Evolutionary conservation across 2,888 invertebrate species (phyloP), one percentile per base, ranked within the genome.

Genomic region (Mellilla xanthometata): DNA sequence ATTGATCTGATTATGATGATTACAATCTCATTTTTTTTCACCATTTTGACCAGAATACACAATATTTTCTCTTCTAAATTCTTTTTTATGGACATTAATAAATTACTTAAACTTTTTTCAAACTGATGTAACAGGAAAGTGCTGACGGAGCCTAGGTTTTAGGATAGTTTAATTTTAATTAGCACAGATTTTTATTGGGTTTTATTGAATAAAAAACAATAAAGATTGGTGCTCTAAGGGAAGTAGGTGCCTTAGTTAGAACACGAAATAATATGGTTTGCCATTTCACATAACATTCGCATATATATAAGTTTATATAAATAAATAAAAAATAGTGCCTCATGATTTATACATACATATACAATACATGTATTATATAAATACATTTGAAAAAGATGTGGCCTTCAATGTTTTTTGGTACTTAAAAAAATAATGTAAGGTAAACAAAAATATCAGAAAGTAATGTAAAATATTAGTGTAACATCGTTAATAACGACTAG

Each of bases 341-440:
- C 65, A 65, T 61, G 72, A 71, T 63, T 63, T 73, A 71, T 19
- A 19, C 65, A 65, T 62, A 70, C 69, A 52, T 54, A 60, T 58
- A 63, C 66, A 65, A 72, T n/a, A n/a, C n/a, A n/a, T n/a, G n/a
- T n/a, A n/a, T n/a, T n/a, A n/a, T n/a, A n/a, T n/a, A n/a, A n/a
- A n/a, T n/a, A n/a, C n/a, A 65, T 54, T 52, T 50, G 43, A 6
- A 19, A 19, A 19, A 6, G 6, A 15, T 39, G 24, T 39, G 38
- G 27, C 67, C 72, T 83, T 83, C 56, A 60, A 71, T 60, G 56
- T 78, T 81, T 83, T 81, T 73, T 32, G 24, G n/a, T n/a, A n/a
- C n/a, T n/a, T 36, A 38, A 42, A 26, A 66, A 81, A 80, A 75
- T 52, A 45, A 50, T 46, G 15, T 39, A 50, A 54, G 56, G 46